Evolutionary conservation across 2,797 vertebrate species (phyloP), one percentile per base, ranked within the genome.

Genomic region (Syngnathus acus): DNA sequence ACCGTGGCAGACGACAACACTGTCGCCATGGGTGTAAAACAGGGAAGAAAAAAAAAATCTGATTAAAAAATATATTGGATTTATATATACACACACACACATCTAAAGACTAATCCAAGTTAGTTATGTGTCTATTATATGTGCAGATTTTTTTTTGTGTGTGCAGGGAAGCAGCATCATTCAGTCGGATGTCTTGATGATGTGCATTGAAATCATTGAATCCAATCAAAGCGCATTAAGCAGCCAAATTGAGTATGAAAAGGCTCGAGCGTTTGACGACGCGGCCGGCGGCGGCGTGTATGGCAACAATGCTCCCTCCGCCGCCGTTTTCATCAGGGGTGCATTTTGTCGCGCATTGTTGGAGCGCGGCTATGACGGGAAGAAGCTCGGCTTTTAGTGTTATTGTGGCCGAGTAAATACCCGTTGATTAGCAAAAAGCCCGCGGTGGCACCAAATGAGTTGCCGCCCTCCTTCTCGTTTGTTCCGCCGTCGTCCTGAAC

Each of bases 391-490:
- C 72, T 79, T 63, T 70, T 68, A 67, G 67, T 79, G 69, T 76
- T 81, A 84, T 85, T 87, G 83, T 82, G 77, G 66, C 74, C 78
- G 81, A 72, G 72, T 72, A 79, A 83, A 85, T 72, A 85, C 84
- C 32, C 73, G 84, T 75, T 82, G 79, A 84, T 88, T 76, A 82
- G 71, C 77, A 88, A 84, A 84, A 88, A 82, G 81, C 82, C 64
- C 86, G 80, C 72, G 86, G 83, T 83, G 82, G 82, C 88, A 85
- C 86, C 82, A 81, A 43, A 70, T 77, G 85, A 76, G 77, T 77
- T 80, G 77, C 77, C 74, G 47, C 78, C 71, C 79, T 79, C 84
- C 83, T 76, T 81, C 82, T 82, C 79, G 86, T 88, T 87, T 86
- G 81, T 76, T 83, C 74, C 74, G 85, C 74, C 76, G 72, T 70